These are phyloP conservation scores for Hippocampus mohnikei DNA, from an alignment of 2,113 vertebrate genomes.

Conservation along the genomic window DNA sequence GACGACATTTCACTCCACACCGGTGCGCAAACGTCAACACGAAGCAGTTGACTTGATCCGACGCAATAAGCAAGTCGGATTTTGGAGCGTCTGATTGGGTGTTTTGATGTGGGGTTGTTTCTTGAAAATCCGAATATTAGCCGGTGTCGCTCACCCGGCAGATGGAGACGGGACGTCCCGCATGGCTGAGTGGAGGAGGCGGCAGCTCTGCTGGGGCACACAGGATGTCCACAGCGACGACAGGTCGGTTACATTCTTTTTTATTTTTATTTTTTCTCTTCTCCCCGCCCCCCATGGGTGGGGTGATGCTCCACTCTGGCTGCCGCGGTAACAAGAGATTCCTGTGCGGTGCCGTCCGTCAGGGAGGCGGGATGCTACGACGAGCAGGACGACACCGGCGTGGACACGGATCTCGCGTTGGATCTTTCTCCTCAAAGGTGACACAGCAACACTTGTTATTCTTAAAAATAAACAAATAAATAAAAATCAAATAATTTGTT, in stretches of 20 bases:
- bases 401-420: background rate
- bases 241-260: slow-evolving; percentile 21
- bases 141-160: slow-evolving; percentile 17
- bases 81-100: background rate
- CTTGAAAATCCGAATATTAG: background rate
- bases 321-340: background rate
- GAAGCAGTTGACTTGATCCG: background rate
- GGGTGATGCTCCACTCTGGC: background rate
- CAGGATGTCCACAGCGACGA: slow-evolving; percentile 75
- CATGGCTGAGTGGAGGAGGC: slow-evolving; percentile 83
- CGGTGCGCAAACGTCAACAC: slow-evolving; percentile 24
- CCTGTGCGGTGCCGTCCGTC: background rate
- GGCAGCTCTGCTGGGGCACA: slow-evolving; percentile 80
- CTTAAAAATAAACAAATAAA: too few relatives aligned
- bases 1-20: slow-evolving; percentile 49
- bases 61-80: too few relatives aligned
- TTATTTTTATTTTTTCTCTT: background rate
- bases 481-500: too few relatives aligned
- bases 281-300: background rate
- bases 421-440: background rate
- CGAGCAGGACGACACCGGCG: background rate
- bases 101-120: background rate
- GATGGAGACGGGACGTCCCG: slow-evolving; percentile 78
- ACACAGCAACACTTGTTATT: background rate
- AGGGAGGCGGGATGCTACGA: background rate